These are phyloP conservation scores for Sympetrum striolatum DNA, from an alignment of 2,888 invertebrate species.

Conservation along the genomic window DNA sequence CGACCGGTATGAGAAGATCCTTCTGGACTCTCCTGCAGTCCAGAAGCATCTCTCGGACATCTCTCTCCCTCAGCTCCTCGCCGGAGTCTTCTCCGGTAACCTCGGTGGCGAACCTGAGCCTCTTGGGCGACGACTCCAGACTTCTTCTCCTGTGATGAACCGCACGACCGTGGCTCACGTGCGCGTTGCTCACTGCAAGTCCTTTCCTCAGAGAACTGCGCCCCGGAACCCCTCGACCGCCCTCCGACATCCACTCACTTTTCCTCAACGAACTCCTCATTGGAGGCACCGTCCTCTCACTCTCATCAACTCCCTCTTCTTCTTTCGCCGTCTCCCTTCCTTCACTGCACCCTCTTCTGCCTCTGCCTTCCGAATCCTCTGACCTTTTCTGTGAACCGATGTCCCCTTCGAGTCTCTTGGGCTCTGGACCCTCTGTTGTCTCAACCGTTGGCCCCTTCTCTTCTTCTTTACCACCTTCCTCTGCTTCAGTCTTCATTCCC, in stretches of 20 bases:
- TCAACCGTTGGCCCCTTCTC: not conserved
- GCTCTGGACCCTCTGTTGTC: not conserved
- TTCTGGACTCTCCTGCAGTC: not conserved
- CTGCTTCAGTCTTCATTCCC: not conserved
- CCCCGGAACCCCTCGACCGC: constrained; percentile 56
- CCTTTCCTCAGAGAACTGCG: constrained; percentile 72
- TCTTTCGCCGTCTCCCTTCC: not conserved
- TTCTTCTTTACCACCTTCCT: not conserved
- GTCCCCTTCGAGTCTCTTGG: not conserved
- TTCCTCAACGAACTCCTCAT: constrained; percentile 27
- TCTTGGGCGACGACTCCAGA: constrained; percentile 81
- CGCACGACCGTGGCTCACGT: constrained; percentile 64
- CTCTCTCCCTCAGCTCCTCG: constrained; percentile 57
- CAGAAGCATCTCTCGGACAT: not conserved
- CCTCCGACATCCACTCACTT: constrained; percentile 16
- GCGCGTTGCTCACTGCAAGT: constrained; percentile 52
- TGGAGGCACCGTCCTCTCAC: not conserved
- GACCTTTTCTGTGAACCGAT: not conserved
- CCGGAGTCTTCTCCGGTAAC: constrained; percentile 62
- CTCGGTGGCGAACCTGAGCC: constrained; percentile 78
- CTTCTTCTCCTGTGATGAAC: constrained; percentile 67
- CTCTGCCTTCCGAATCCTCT: not conserved
- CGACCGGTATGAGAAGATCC: not conserved
- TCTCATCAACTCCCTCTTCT: not conserved
- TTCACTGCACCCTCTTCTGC: not conserved